Evolutionary conservation across 2,113 vertebrate species (phyloP), one percentile per base, ranked within the genome.

Genomic region (Stigmatopora nigra): DNA sequence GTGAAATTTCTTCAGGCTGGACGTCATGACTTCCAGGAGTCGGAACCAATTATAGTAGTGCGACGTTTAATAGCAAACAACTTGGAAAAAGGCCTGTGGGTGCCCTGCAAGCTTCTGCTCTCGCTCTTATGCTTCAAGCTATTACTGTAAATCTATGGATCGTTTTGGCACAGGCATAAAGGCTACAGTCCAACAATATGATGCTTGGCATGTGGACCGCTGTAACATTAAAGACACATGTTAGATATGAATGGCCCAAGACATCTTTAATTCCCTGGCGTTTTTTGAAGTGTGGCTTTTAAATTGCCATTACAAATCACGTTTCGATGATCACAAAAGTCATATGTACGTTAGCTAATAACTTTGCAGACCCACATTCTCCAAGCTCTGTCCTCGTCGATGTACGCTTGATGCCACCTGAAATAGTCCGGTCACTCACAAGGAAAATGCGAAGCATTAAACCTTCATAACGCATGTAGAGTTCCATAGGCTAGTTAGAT

Each of bases 391-490:
- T 70, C 65, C 67, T 45, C 53, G 66, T 75, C 81, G 77, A 75
- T 74, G 58, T 67, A 56, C 48, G n/a, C 59, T 73, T 65, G 48
- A 70, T 70, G 56, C 38, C 53, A 6, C 25, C 77, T 75, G 80
- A 86, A 83, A 87, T 15, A 61, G 41, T 73, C 78, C 84, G 82
- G 78, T 61, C 72, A 48, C 78, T 86, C 82, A 88, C 79, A 79
- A 87, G 83, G 77, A 58, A 58, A 84, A 88, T 81, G 82, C 75
- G 82, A 84, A 81, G 81, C 71, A 64, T 3, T 71, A 67, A 84
- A 84, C 81, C 77, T 84, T 69, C 63, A 73, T 75, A 79, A 64
- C 79, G 67, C 4, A 12, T 17, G 15, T 71, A 59, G 25, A 31
- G 65, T 47, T 83, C 69, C 72, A 81, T 35, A 82, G 82, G 82